These are phyloP conservation scores for Lerema accius DNA, from an alignment of 1,140 invertebrate genomes.

Conservation along the genomic window DNA sequence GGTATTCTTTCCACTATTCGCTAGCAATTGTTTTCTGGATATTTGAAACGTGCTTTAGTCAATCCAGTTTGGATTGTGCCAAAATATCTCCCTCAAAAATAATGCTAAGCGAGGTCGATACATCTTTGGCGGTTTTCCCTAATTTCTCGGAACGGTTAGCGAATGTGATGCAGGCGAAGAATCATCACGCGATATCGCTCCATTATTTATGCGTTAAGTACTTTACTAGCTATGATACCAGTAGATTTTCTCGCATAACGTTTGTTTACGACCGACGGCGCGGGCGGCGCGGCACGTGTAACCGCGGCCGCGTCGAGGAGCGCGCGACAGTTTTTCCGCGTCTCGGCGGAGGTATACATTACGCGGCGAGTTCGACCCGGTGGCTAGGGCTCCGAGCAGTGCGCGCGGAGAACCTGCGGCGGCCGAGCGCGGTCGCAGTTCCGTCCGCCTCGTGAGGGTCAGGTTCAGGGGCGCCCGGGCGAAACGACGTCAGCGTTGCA, in stretches of 20 bases:
- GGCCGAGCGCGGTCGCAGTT: neutral
- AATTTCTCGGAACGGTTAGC: too few relatives aligned
- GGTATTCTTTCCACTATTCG: too few relatives aligned
- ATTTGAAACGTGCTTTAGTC: too few relatives aligned
- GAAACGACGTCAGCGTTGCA: slow-evolving; percentile 42
- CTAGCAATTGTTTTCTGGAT: too few relatives aligned
- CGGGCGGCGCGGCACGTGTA: slow-evolving; percentile 46
- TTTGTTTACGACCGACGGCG: slow-evolving; percentile 51
- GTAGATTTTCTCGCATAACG: slow-evolving; percentile 47
- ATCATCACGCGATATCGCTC: slow-evolving; percentile 11
- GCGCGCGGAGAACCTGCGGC: neutral
- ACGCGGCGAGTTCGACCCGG: neutral
- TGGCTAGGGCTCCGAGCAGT: neutral
- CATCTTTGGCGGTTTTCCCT: too few relatives aligned
- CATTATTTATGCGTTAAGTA: slow-evolving; percentile 19
- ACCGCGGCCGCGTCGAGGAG: neutral
- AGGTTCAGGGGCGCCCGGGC: slow-evolving; percentile 49
- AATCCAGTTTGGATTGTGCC: too few relatives aligned
- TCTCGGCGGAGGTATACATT: slow-evolving; percentile 9
- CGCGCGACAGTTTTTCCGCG: slow-evolving; percentile 12
- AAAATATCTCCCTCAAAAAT: too few relatives aligned
- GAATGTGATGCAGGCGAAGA: too few relatives aligned
- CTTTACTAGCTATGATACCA: slow-evolving; percentile 22
- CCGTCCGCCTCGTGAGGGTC: slow-evolving; percentile 19
- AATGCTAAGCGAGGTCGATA: too few relatives aligned